Evolutionary conservation across 2,113 vertebrate species (phyloP).

Genomic region (Oryzias curvinotus): DNA sequence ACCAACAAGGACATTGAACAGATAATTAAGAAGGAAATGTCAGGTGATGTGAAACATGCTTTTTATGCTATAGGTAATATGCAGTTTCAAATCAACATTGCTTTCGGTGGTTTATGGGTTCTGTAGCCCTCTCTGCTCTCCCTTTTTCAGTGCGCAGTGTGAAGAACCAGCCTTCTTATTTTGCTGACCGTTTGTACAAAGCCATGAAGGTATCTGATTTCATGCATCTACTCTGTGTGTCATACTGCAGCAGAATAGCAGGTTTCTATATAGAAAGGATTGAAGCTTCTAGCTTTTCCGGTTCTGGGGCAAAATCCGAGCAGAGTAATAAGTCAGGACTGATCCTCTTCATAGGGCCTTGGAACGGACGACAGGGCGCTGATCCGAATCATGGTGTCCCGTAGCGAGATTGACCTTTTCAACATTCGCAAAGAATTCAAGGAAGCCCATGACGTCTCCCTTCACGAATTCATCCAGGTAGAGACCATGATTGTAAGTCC

Average conservation of each 20-base stretch:
- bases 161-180: constrained; percentile 93
- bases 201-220: constrained; percentile 91
- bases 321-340: constrained; percentile 6
- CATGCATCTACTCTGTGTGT: not conserved
- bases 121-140: not conserved
- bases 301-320: constrained; percentile 4
- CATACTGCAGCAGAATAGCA: not conserved
- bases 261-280: not conserved
- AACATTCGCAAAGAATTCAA: constrained; percentile 93
- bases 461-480: constrained; percentile 94
- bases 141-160: constrained; percentile 85
- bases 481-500: constrained; percentile 78
- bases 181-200: constrained; percentile 94
- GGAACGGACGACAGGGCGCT: constrained; percentile 94
- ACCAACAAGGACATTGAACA: constrained; percentile 95
- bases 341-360: constrained; percentile 78
- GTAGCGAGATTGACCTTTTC: constrained; percentile 88
- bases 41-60: constrained; percentile 86
- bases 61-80: constrained; percentile 90
- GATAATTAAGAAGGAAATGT: constrained; percentile 94
- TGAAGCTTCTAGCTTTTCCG: not conserved
- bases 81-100: not conserved
- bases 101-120: not conserved
- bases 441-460: constrained; percentile 86
- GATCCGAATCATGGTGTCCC: constrained; percentile 93